A percentile compares a stretch with the other conserved stretches of the same genome.
phyloP scores from a whole-genome alignment of 2,113 vertebrate genomes.

The Cynoglossus semilaevis region DNA sequence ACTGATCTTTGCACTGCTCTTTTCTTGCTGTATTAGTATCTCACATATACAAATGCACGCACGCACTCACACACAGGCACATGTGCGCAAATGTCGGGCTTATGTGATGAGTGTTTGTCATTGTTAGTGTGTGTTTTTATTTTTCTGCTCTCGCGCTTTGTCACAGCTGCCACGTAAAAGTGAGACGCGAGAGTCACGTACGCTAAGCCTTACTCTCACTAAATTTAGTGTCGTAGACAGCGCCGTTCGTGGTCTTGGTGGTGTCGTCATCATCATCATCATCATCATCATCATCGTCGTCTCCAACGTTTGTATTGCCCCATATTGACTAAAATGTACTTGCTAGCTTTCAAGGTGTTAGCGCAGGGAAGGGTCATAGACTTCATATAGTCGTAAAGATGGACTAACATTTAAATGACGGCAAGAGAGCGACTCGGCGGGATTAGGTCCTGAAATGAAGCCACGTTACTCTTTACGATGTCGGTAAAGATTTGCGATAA shows the following conservation, averaged over 20 bases:
- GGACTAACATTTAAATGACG: no score
- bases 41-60: slow-evolving; percentile 30
- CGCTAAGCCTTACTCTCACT: slow-evolving; percentile 58
- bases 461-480: no score
- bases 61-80: slow-evolving; percentile 26
- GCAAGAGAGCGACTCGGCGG: no score
- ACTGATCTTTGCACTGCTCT: slow-evolving; percentile 62
- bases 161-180: slow-evolving; percentile 5
- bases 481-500: no score
- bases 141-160: not conserved
- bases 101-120: slow-evolving; percentile 1
- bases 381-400: no score
- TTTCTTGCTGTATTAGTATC: slow-evolving; percentile 45
- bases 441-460: no score
- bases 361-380: slow-evolving; percentile 63
- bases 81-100: slow-evolving; percentile 8
- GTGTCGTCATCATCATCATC: no score
- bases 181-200: slow-evolving; percentile 41
- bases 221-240: no score
- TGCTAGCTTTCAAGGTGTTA: slow-evolving; percentile 60
- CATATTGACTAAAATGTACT: no score
- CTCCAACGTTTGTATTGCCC: no score
- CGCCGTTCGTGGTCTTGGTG: slow-evolving; percentile 13
- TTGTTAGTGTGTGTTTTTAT: slow-evolving; percentile 33
- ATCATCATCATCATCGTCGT: not conserved